These are phyloP conservation scores for Anguilla megastoma DNA, from an alignment of 2,797 vertebrate species.

Conservation along the genomic window DNA sequence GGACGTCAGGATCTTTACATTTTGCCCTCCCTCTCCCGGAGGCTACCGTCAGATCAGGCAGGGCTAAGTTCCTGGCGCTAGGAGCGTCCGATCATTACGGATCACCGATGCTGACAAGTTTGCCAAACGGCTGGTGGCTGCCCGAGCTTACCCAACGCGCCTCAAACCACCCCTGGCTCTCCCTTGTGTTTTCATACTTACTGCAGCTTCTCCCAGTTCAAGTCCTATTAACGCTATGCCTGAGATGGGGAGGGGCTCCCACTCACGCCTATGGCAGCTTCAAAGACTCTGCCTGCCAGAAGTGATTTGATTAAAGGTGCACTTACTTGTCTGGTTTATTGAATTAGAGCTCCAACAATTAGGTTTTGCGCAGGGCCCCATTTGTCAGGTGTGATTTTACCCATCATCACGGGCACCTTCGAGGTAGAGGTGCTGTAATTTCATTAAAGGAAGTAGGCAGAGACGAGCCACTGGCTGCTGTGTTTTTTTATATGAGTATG, in stretches of 20 bases:
- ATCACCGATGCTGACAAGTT: background rate
- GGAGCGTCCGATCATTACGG: background rate
- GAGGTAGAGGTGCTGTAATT: constrained; percentile 2
- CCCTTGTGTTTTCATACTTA: background rate
- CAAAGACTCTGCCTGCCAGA: background rate
- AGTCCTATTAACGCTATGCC: background rate
- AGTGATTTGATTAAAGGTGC: constrained; percentile 3
- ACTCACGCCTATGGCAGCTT: background rate
- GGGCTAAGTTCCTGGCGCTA: background rate
- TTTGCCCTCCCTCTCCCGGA: background rate
- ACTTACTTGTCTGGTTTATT: background rate
- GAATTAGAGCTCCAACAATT: background rate
- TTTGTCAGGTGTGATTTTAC: background rate
- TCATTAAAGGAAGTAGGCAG: background rate
- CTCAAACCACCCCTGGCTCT: background rate
- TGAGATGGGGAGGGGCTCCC: background rate
- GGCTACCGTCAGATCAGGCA: background rate
- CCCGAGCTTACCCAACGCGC: background rate
- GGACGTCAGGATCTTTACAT: background rate
- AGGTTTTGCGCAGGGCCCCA: background rate
- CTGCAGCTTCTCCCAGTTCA: background rate
- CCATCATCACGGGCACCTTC: background rate
- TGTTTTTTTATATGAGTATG: background rate
- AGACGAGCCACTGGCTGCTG: background rate
- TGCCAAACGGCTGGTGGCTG: background rate